phyloP scores from a whole-genome alignment of 1,140 invertebrate genomes.

The Drosophila lacertosa region DNA sequence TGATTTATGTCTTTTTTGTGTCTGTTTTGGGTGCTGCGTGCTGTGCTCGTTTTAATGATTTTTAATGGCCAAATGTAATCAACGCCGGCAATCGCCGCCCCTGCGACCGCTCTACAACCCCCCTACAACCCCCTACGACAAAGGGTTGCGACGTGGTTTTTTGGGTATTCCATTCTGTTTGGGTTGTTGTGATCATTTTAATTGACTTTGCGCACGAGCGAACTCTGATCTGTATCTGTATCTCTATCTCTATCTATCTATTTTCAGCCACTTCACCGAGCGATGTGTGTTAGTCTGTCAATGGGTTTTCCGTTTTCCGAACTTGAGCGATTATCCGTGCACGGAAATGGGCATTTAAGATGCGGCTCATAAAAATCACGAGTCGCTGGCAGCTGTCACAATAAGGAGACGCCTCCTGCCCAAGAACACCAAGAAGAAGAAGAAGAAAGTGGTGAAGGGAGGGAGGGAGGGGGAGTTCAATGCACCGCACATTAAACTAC shows the following conservation, averaged over 20 bases:
- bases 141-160: constrained; percentile 47
- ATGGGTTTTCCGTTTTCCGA: constrained; percentile 28
- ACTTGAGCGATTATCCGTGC: constrained; percentile 34
- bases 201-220: constrained; percentile 82
- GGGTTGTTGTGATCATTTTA: constrained; percentile 81
- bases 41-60: constrained; percentile 63
- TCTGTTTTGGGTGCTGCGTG: constrained; percentile 57
- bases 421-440: too few species aligned
- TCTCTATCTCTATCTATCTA: too few species aligned
- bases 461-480: constrained; percentile 45
- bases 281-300: constrained; percentile 13
- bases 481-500: constrained; percentile 59
- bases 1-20: constrained; percentile 62
- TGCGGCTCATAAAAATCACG: constrained; percentile 54
- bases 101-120: constrained; percentile 2
- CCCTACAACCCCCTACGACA: constrained; percentile 24
- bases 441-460: too few species aligned
- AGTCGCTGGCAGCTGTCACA: constrained; percentile 66
- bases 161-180: constrained; percentile 34
- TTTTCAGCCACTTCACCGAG: constrained; percentile 41
- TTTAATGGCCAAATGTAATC: constrained; percentile 80
- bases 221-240: constrained; percentile 57
- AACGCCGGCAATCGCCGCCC: constrained; percentile 66
- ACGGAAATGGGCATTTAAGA: constrained; percentile 69
- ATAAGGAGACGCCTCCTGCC: constrained; percentile 67